phyloP scores from a whole-genome alignment of 2,888 invertebrate genomes.

The Microctonus hyperodae region DNA sequence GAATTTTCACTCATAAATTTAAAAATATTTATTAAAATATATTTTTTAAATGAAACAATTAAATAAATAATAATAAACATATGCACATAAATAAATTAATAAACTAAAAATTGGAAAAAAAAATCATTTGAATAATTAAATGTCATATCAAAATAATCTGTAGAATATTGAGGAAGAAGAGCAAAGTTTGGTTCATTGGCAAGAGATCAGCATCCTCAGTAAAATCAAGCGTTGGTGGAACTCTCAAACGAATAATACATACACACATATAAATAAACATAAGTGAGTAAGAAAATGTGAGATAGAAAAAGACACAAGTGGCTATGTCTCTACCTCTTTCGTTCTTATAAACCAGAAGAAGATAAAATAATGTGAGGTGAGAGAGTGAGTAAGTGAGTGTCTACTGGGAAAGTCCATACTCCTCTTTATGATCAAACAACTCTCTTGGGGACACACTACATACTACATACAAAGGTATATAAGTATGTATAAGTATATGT shows the following conservation, averaged over 20 bases:
- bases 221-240: background rate
- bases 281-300: background rate
- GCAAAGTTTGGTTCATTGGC: background rate
- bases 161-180: background rate
- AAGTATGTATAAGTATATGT: background rate
- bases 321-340: background rate
- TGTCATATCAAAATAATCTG: no score
- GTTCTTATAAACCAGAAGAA: conserved; percentile 1
- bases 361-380: conserved; percentile 18
- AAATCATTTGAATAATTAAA: background rate
- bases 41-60: background rate
- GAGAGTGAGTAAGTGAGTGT: conserved; percentile 11
- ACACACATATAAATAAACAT: background rate
- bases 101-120: background rate
- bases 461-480: conserved; percentile 17
- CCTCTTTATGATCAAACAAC: conserved; percentile 34
- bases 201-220: background rate
- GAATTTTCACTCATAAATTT: no score
- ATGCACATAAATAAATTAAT: background rate
- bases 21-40: no score
- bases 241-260: no score
- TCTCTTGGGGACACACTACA: conserved; percentile 27
- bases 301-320: background rate
- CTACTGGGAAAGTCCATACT: conserved; percentile 30
- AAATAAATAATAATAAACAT: background rate